Conservation (phyloP, 2,797 vertebrate genomes). For the Falco berigora region DNA sequence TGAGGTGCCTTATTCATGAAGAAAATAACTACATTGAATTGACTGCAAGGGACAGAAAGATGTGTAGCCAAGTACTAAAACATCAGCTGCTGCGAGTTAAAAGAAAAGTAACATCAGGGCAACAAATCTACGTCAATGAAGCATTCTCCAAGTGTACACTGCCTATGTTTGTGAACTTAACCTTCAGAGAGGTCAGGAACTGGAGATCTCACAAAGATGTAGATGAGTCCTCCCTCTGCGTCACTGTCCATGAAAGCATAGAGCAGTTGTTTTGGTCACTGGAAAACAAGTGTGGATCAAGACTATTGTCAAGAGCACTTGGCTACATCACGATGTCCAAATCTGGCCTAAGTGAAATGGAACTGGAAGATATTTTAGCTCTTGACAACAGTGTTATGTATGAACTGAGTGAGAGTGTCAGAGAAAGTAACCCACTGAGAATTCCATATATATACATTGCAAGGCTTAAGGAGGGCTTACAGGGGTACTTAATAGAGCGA, state of each 20-base stretch:
- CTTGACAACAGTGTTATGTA: constrained; percentile 93
- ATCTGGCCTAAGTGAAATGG: constrained; percentile 92
- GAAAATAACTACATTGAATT: constrained; percentile 91
- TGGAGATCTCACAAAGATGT: constrained; percentile 99
- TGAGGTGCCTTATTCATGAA: constrained; percentile 89
- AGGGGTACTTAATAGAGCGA: constrained; percentile 93
- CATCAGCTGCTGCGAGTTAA: constrained; percentile 92
- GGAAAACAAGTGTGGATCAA: constrained; percentile 88
- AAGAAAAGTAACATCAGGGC: constrained; percentile 97
- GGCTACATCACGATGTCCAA: constrained; percentile 98
- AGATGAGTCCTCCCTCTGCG: constrained; percentile 89
- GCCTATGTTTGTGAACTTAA: constrained; percentile 98
- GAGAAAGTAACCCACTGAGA: constrained; percentile 86
- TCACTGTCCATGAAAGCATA: constrained; percentile 97
- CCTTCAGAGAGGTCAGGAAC: constrained; percentile 92
- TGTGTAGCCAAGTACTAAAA: constrained; percentile 97
- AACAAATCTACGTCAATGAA: constrained; percentile 98
- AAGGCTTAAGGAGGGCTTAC: constrained; percentile 90
- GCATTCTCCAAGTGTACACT: constrained; percentile 95
- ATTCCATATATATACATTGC: constrained; percentile 93
- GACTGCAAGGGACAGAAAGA: constrained; percentile 88
- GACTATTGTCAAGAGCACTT: constrained; percentile 89
- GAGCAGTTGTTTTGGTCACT: constrained; percentile 96
- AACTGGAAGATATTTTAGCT: constrained; percentile 94
- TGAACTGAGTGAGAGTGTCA: constrained; percentile 83